Base-by-base conservation (phyloP, 2,888 invertebrate genomes). In the Fissipunctia ypsillon region DNA sequence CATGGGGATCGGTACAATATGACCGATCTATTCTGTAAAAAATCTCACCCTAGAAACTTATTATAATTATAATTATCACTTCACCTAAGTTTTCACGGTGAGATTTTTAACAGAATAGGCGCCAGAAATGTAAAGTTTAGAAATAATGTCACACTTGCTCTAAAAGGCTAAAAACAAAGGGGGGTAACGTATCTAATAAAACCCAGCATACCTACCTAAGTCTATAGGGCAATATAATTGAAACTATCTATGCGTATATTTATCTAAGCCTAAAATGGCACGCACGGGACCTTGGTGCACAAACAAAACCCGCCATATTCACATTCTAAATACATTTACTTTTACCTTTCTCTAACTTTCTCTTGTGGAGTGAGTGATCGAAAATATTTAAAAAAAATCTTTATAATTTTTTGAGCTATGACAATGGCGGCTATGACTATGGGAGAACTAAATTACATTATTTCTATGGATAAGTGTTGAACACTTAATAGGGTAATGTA, bases 241-340 rank as follows among this genome's bases (percentile, higher is more conserved):
- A 88, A 90, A 89, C 94, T 94, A 94, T 90, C 92, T 94, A 94
- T 84, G 84, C 76, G 69, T 87, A 94, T 91, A 92, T 90, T 94
- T 93, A 92, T 89, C 94, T 94, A 94, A 93, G 90, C 90, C 91
- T 94, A 94, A 83, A 80, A 94, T 95, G 95, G 95, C 95, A 95
- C 95, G 89, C 90, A 83, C 84, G 87, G 86, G 88, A 82, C 83
- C 68, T 67, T 78, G 87, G 71, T 90, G 90, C 92, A 90, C 92
- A 91, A 91, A 93, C 91, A 88, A 87, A 80, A 84, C 92, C 90
- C 92, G 91, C 91, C 84, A 73, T 74, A 80, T 75, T 80, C 87
- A 84, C 76, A 81, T 76, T 84, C 84, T 83, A 78, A 68, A 76
- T 76, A 85, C 84, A 78, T 74, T 80, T 81, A 85, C 69, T 80